Evolutionary conservation across 2,113 vertebrate genomes (phyloP), one percentile per base, ranked within the genome.

Genomic region (Glaucidium brasilianum): DNA sequence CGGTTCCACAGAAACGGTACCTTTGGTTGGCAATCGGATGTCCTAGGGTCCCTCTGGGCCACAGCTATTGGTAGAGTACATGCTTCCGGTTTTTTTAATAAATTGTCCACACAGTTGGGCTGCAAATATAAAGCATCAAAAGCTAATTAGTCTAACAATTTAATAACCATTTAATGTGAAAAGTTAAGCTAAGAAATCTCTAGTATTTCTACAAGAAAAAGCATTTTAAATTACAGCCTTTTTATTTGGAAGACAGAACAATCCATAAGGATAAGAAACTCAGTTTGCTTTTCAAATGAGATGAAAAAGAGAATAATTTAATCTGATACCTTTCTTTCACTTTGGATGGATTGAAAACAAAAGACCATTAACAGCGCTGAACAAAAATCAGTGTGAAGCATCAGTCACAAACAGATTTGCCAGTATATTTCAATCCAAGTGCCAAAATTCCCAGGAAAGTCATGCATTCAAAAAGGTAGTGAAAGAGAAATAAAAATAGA

Each of bases 91-190:
- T 88, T 76, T 63, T 81, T 62, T 37, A 95, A 81, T 71, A 94
- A 35, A 71, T 9, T 49, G 69, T 85, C 67, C 84, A 82, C 60
- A 16, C 60, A 27, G 79, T 41, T 88, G 32, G 67, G 58, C 97
- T 98, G 87, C 66, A 81, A 26, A 68, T 8, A 63, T n/a, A 88
- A 93, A 96, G 63, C 5, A 94, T 4, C 30, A 69, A 59, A 91
- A 86, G 8, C 41, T 52, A 9, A 34, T 92, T 81, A 95, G 35
- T 69, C 59, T 37, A 89, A 62, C 10, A 43, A 30, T 25, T 75
- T 50, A 34, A 68, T 56, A 66, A 63, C 21, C 3, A 45, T 34
- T 84, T 50, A 21, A 68, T 63, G 17, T 50, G 45, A 53, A 91
- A 95, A 88, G n/a, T 41, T 37, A 79, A 74, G 23, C 52, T 66